Conservation (phyloP, 2,888 invertebrate genomes). For the Anoplius nigerrimus region DNA sequence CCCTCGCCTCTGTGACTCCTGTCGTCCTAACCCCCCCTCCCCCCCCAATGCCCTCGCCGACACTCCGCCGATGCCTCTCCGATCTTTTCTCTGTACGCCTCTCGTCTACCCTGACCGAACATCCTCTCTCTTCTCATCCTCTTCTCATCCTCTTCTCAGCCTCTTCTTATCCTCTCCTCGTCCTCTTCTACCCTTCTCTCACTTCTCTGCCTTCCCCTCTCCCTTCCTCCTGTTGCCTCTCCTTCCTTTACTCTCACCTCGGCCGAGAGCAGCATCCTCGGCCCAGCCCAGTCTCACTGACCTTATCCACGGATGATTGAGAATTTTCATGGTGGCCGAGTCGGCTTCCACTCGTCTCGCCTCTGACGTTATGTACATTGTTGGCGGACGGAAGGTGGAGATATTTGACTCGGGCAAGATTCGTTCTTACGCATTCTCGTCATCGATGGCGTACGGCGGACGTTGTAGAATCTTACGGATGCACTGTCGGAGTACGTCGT, state of each 20-base stretch:
- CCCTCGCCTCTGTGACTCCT: slow-evolving; percentile 63
- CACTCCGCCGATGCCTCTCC: slow-evolving; percentile 1
- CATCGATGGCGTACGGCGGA: no score
- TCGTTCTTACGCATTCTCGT: no score
- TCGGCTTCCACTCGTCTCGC: slow-evolving; percentile 14
- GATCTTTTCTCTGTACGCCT: slow-evolving; percentile 11
- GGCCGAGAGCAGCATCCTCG: background rate
- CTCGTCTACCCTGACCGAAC: background rate
- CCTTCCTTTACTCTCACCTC: slow-evolving; percentile 1
- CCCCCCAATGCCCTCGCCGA: slow-evolving; percentile 20
- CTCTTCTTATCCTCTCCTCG: slow-evolving; percentile 14
- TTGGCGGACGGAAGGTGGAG: no score
- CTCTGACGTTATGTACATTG: no score
- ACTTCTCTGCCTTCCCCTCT: slow-evolving; percentile 11
- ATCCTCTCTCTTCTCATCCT: slow-evolving; percentile 9
- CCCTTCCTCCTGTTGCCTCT: slow-evolving; percentile 11
- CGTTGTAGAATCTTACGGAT: no score
- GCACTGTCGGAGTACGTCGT: no score
- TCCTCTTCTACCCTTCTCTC: slow-evolving; percentile 16
- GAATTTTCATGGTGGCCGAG: slow-evolving; percentile 66
- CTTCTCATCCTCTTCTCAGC: slow-evolving; percentile 21
- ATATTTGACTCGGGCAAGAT: no score
- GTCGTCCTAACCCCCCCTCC: slow-evolving; percentile 47
- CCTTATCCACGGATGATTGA: slow-evolving; percentile 51
- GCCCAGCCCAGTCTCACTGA: slow-evolving; percentile 39